These are phyloP conservation scores for Otolemur garnettii DNA, from an alignment of 2,113 vertebrate species.

Conservation along the genomic window DNA sequence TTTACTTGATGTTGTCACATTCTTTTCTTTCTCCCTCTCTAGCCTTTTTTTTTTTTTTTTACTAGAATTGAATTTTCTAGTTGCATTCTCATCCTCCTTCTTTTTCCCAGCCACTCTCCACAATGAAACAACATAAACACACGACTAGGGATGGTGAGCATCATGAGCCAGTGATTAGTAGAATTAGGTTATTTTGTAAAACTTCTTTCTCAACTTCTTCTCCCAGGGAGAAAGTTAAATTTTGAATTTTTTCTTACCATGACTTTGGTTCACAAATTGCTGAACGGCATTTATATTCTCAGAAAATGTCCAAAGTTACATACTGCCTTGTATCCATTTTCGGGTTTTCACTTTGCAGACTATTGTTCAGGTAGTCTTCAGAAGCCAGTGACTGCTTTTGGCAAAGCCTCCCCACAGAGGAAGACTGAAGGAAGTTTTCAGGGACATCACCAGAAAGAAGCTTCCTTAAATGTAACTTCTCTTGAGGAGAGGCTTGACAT, in stretches of 20 bases:
- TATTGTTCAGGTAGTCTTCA: constrained; percentile 85
- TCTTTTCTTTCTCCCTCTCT: neutral
- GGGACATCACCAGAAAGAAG: constrained; percentile 37
- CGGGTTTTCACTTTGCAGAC: constrained; percentile 63
- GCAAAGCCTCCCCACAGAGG: constrained; percentile 69
- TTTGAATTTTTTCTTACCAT: constrained; percentile 54
- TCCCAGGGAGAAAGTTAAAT: neutral
- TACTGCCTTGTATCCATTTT: constrained; percentile 67
- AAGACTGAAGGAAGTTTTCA: constrained; percentile 29
- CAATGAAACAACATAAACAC: neutral
- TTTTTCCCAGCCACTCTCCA: neutral
- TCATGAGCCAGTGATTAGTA: too few relatives aligned
- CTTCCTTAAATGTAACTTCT: constrained; percentile 29
- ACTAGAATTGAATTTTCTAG: neutral
- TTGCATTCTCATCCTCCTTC: fast-evolving
- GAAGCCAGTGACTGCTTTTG: constrained; percentile 89
- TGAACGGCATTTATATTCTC: neutral
- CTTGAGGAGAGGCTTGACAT: constrained; percentile 89
- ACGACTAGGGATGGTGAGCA: too few relatives aligned
- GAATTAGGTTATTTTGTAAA: too few relatives aligned
- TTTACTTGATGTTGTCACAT: neutral
- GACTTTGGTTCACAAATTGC: constrained; percentile 67
- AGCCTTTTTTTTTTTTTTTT: neutral
- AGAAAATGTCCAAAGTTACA: constrained; percentile 62
- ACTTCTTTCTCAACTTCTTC: too few relatives aligned